Percentiles rank a stretch among this genome's conserved stretches.
Evolutionary conservation across 2,888 invertebrate species (phyloP).

Genomic region (Drosophila pseudotalamancana): DNA sequence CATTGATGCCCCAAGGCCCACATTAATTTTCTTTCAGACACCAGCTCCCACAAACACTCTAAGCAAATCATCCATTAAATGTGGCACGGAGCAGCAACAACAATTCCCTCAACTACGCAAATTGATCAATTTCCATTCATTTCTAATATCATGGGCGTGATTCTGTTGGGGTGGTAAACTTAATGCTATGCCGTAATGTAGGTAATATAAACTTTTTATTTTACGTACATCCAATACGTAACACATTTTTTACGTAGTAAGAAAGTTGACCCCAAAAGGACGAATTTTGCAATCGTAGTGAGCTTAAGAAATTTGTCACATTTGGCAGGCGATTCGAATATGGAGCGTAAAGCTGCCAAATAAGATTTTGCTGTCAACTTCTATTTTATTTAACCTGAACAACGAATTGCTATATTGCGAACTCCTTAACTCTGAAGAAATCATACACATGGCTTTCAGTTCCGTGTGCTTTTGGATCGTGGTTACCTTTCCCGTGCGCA

Average conservation of each 20-base stretch:
- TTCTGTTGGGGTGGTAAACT: slow-evolving; percentile 48
- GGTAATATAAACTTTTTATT: slow-evolving; percentile 70
- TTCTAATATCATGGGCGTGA: slow-evolving; percentile 74
- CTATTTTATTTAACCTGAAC: slow-evolving; percentile 27
- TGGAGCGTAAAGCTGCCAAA: slow-evolving; percentile 11
- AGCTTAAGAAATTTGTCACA: slow-evolving; percentile 28
- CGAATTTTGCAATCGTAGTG: slow-evolving; percentile 31
- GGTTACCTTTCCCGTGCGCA: slow-evolving; percentile 20
- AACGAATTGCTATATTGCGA: too few species aligned
- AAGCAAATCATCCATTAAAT: slow-evolving; percentile 68
- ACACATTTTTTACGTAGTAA: background rate
- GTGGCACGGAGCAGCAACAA: slow-evolving; percentile 47
- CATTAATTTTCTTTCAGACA: slow-evolving; percentile 1
- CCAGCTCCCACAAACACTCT: slow-evolving; percentile 15
- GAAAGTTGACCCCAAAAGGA: slow-evolving; percentile 16
- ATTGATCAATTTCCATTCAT: slow-evolving; percentile 79
- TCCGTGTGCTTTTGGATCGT: slow-evolving; percentile 11
- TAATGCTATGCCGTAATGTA: slow-evolving; percentile 67
- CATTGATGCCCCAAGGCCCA: slow-evolving; percentile 40
- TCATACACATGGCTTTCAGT: slow-evolving; percentile 13
- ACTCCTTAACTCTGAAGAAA: background rate
- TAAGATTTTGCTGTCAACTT: slow-evolving; percentile 13
- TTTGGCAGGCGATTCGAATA: slow-evolving; percentile 9
- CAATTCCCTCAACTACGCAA: slow-evolving; percentile 74
- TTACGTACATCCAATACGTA: slow-evolving; percentile 26